Conservation (phyloP, 2,888 invertebrate species). For the Encarsia formosa region DNA sequence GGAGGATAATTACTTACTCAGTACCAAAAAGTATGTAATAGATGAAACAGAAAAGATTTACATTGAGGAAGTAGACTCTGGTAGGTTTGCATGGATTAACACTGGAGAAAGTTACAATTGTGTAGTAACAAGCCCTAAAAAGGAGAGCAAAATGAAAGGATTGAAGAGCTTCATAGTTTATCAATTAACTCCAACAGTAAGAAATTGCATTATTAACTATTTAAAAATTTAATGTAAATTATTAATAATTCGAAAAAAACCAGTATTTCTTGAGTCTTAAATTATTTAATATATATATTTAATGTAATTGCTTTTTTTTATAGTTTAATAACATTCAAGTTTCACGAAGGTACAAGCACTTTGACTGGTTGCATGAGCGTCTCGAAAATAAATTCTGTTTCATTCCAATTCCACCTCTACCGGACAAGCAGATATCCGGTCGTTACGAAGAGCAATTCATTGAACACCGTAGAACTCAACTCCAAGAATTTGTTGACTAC, state of each 20-base stretch:
- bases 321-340: slow-evolving; percentile 88
- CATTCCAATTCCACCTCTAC: slow-evolving; percentile 93
- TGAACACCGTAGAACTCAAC: slow-evolving; percentile 86
- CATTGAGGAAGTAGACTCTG: slow-evolving; percentile 67
- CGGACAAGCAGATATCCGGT: slow-evolving; percentile 96
- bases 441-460: slow-evolving; percentile 97
- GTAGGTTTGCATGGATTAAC: slow-evolving; percentile 73
- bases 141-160: slow-evolving; percentile 95
- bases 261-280: no score
- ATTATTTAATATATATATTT: no score
- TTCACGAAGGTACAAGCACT: slow-evolving; percentile 94
- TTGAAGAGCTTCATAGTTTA: slow-evolving; percentile 97
- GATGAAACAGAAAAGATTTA: slow-evolving; percentile 69
- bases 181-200: slow-evolving; percentile 84
- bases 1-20: slow-evolving; percentile 84
- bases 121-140: slow-evolving; percentile 89
- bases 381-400: slow-evolving; percentile 90
- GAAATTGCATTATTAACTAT: no score
- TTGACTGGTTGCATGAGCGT: slow-evolving; percentile 97
- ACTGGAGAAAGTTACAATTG: slow-evolving; percentile 75
- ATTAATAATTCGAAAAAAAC: background rate
- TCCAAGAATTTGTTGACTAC: slow-evolving; percentile 95
- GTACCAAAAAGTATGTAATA: slow-evolving; percentile 65
- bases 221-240: background rate
- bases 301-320: slow-evolving; percentile 30